phyloP scores from a whole-genome alignment of 1,140 invertebrate species.

The Nymphalis io region DNA sequence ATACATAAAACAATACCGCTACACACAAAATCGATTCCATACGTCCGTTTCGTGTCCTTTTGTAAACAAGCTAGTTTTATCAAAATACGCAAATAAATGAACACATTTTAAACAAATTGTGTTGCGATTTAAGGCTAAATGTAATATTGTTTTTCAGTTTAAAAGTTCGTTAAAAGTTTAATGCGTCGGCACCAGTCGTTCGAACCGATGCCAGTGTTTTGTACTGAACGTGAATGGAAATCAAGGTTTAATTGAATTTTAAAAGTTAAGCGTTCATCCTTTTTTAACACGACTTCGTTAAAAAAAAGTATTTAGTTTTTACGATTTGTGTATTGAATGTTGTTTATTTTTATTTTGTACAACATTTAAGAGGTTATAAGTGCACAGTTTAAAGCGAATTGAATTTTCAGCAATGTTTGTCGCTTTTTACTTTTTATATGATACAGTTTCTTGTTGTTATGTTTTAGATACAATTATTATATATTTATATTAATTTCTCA shows the following conservation, averaged over 20 bases:
- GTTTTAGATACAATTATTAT: too few relatives aligned
- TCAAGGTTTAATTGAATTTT: slow-evolving; percentile 10
- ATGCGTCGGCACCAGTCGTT: slow-evolving; percentile 14
- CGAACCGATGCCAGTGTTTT: background rate
- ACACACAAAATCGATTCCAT: too few relatives aligned
- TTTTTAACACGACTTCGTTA: background rate
- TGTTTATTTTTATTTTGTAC: too few relatives aligned
- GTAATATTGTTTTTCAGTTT: slow-evolving; percentile 8
- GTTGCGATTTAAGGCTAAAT: background rate
- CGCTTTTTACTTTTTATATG: too few relatives aligned
- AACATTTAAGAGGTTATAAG: too few relatives aligned
- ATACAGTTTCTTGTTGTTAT: too few relatives aligned
- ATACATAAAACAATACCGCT: too few relatives aligned
- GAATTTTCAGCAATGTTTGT: too few relatives aligned
- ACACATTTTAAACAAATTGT: background rate
- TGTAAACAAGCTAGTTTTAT: background rate
- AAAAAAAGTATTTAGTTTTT: background rate
- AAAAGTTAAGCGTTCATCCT: slow-evolving; percentile 6
- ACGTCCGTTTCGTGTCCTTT: too few relatives aligned
- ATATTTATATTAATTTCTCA: too few relatives aligned
- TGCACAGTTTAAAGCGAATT: too few relatives aligned
- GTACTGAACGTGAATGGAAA: slow-evolving; percentile 6
- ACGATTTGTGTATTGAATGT: background rate
- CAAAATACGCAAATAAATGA: background rate
- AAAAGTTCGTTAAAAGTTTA: slow-evolving; percentile 17